Conservation (phyloP, 1,140 invertebrate species). For the Cherax destructor region DNA sequence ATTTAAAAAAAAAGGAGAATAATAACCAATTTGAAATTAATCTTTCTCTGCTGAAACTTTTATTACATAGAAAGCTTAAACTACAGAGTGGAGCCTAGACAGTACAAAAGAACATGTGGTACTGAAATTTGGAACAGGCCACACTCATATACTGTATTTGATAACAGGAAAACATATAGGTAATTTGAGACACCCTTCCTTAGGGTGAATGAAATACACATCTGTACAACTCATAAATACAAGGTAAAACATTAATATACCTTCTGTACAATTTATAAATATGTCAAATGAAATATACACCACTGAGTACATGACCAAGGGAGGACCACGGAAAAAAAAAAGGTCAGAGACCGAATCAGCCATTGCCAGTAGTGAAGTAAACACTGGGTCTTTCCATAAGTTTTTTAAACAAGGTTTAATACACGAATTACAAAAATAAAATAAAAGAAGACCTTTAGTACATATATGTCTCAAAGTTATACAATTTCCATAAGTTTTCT, state of each 20-base stretch:
- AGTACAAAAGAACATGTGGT: conserved; percentile 52
- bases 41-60: conserved; percentile 44
- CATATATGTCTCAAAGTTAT: background rate
- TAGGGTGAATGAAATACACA: conserved; percentile 40
- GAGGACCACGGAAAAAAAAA: conserved; percentile 44
- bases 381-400: conserved; percentile 1
- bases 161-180: conserved; percentile 27
- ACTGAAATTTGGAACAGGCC: conserved; percentile 12
- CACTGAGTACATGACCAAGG: conserved; percentile 34
- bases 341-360: conserved; percentile 38
- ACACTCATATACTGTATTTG: conserved; percentile 1
- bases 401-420: background rate
- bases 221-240: conserved; percentile 64
- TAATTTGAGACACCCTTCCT: conserved; percentile 30
- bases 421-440: background rate
- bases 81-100: conserved; percentile 44
- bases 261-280: conserved; percentile 58
- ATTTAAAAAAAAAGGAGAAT: background rate
- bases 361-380: conserved; percentile 39
- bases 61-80: conserved; percentile 54
- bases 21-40: background rate
- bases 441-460: background rate
- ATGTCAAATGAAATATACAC: conserved; percentile 44
- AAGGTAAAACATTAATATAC: conserved; percentile 12
- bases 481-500: no score